Evolutionary conservation across 1,140 invertebrate genomes (phyloP), one percentile per base, ranked within the genome.

Genomic region (Zaprionus kolodkinae): DNA sequence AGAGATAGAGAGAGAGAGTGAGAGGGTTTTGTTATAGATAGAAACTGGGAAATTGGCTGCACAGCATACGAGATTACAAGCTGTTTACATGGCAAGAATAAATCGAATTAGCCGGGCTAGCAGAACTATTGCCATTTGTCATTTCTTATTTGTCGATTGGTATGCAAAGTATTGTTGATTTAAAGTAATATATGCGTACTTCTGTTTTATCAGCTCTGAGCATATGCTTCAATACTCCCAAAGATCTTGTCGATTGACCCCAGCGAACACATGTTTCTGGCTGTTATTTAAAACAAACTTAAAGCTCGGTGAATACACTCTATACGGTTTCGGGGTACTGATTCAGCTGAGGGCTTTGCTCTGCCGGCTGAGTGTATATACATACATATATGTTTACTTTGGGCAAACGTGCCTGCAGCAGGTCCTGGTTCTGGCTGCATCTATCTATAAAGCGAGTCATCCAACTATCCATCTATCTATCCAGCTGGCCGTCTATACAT

Each of bases 331-430:
- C 56, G 57, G 81, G 6, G 6, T 30, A 5, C 27, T 30, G 27
- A 79, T 79, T 87, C 72, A 64, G 82, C 57, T 68, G 59, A 36
- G 65, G 79, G 57, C 70, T 84, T 72, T 64, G 76, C 50, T 56
- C 50, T 68, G 65, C n/a, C n/a, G n/a, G n/a, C n/a, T 60, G 64
- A 52, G 21, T 21, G 21, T 21, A 2, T 21, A 21, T 60, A 40
- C 38, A 35, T 48, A 55, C 67, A 52, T 69, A 67, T 86, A 65
- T 86, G 60, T 75, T 86, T 87, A 73, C 84, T 68, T 59, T 76
- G 56, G 38, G 70, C 72, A 87, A 86, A 86, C 85, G 82, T 88
- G 79, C 72, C 60, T 36, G 72, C 79, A 10, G 10, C 45, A 59
- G 11, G 13, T 27, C n/a, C 33, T 17, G 45, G n/a, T 57, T 25